Conservation (phyloP, 2,888 invertebrate genomes). For the Drosophila glabriapex region DNA sequence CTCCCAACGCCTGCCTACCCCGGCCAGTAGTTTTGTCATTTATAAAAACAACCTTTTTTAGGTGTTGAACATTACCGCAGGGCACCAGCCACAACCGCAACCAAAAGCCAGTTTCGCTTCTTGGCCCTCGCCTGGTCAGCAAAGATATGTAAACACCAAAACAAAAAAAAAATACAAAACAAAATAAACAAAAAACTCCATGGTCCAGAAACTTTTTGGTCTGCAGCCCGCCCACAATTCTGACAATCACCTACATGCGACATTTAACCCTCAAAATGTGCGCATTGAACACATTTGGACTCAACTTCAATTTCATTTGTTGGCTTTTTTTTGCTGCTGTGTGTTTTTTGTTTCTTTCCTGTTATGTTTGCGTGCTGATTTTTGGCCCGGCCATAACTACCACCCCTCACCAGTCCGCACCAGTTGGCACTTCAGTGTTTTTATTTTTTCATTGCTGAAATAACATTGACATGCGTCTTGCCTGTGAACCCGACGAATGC, state of each 20-base stretch:
- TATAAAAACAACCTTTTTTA: conserved; percentile 69
- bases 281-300: conserved; percentile 70
- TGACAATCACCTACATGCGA: conserved; percentile 66
- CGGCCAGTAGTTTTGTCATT: conserved; percentile 38
- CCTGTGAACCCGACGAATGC: conserved; percentile 31
- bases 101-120: conserved; percentile 37
- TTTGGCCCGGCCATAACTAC: conserved; percentile 68
- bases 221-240: conserved; percentile 16
- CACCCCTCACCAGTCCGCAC: background rate
- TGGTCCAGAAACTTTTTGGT: conserved; percentile 64
- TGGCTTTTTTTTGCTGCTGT: conserved; percentile 23
- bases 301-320: conserved; percentile 55
- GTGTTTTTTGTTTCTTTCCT: conserved; percentile 15
- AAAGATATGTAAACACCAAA: conserved; percentile 70
- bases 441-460: conserved; percentile 70
- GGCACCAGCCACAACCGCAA: conserved; percentile 57
- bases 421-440: conserved; percentile 34
- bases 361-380: conserved; percentile 75
- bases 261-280: conserved; percentile 78
- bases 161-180: conserved; percentile 15
- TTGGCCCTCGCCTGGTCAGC: conserved; percentile 72
- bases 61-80: conserved; percentile 81
- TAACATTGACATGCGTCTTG: conserved; percentile 81
- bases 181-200: conserved; percentile 33
- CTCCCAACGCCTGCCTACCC: no score